Base-by-base conservation (phyloP, 2,797 vertebrate genomes). In the Melanotaenia boesemani region DNA sequence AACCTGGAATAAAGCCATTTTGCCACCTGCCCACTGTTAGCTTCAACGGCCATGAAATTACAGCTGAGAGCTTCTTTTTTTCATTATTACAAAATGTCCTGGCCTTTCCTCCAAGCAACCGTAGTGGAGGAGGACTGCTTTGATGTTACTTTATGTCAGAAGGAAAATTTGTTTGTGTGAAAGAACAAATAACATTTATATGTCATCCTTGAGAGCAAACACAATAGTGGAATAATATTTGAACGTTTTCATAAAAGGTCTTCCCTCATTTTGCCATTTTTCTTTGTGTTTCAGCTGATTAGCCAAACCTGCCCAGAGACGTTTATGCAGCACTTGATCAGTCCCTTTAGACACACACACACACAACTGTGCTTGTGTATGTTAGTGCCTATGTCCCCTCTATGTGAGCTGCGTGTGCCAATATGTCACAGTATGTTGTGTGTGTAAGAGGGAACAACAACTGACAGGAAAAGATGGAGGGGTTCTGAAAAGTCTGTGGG, bases 11-110 rank as follows among this genome's bases (percentile, higher is more conserved):
- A 91, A 93, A 92, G 89, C 88, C 89, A 89, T 90, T 91, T 90
- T 67, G 89, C 91, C 89, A 92, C 88, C 91, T 87, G 84, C 88
- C 80, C 85, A 80, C 80, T 73, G 72, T 74, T 75, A 85, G 88
- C 86, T 92, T 90, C 88, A 92, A 90, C 87, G 86, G 88, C 91
- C 93, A 93, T 93, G 91, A 94, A 92, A 95, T 94, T 94, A 92
- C 93, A 86, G 91, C 93, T 88, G 81, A 79, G 74, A 93, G 90
- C 84, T 67, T 77, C 77, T 50, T 84, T 81, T 86, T 88, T 89
- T 89, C 85, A 89, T 88, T 87, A 86, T 72, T 83, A 84, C 77
- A 86, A 91, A 90, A 88, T 74, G 79, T 76, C 74, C 87, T 77
- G 81, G 84, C 83, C 89, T 90, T 89, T 92, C 80, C 87, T 91